Conservation (phyloP, 2,113 vertebrate genomes). For the Cranoglanis bouderius region DNA sequence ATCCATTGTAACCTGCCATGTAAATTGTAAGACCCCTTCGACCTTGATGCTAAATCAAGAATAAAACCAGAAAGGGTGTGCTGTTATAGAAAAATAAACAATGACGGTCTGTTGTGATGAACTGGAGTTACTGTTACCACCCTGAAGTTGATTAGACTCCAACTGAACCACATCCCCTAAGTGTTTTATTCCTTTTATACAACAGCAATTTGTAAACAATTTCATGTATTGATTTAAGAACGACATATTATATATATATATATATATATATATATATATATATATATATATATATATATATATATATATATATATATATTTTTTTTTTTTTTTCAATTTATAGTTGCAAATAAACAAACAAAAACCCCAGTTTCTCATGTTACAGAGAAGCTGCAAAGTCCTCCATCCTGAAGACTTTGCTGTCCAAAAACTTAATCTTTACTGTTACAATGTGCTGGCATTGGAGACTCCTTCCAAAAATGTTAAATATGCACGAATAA, state of each 20-base stretch:
- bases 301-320: no score
- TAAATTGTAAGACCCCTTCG: background rate
- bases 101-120: background rate
- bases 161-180: background rate
- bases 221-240: background rate
- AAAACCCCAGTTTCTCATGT: background rate
- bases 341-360: no score
- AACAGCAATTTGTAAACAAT: background rate
- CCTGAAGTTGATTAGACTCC: background rate
- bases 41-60: background rate
- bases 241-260: background rate
- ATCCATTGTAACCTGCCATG: background rate
- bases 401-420: background rate
- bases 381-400: background rate
- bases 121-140: background rate
- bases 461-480: background rate
- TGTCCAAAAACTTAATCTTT: no score
- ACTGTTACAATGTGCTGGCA: background rate
- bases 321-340: background rate
- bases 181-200: background rate
- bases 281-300: no score
- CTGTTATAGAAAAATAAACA: background rate
- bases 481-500: background rate
- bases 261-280: no score
- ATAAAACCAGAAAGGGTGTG: background rate